phyloP scores from a whole-genome alignment of 2,888 invertebrate species.

The Chrysolina haemoptera region DNA sequence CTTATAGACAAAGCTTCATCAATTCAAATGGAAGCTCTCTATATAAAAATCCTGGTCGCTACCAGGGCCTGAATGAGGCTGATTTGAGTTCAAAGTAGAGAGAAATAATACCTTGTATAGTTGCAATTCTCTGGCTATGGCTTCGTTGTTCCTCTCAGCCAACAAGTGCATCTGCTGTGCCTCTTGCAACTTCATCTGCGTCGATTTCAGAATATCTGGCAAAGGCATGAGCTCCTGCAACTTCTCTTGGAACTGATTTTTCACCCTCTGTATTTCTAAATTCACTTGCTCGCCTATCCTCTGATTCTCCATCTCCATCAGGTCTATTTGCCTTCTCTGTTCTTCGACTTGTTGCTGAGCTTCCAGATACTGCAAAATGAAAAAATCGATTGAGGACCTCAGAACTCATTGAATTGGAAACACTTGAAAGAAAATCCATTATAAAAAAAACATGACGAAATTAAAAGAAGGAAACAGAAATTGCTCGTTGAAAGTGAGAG shows the following conservation, averaged over 20 bases:
- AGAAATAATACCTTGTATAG: constrained; percentile 70
- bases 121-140: constrained; percentile 77
- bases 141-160: constrained; percentile 79
- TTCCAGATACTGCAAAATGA: constrained; percentile 71
- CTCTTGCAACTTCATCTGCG: constrained; percentile 79
- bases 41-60: too few species aligned
- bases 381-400: too few species aligned
- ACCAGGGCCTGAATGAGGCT: too few species aligned
- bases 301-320: constrained; percentile 82
- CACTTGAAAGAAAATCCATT: too few species aligned
- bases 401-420: too few species aligned
- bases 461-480: too few species aligned
- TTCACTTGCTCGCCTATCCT: constrained; percentile 81
- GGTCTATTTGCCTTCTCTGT: constrained; percentile 78
- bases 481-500: too few species aligned
- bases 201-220: constrained; percentile 79
- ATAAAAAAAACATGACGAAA: too few species aligned
- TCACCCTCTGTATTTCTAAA: constrained; percentile 79
- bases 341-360: constrained; percentile 82
- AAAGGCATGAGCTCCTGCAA: constrained; percentile 79
- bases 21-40: too few species aligned
- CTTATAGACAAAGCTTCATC: too few species aligned
- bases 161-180: constrained; percentile 78
- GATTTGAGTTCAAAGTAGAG: background rate
- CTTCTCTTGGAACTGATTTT: constrained; percentile 82